A percentile compares a stretch with the other conserved stretches of the same genome.
These are phyloP conservation scores for Isurus oxyrinchus DNA, from an alignment of 2,113 vertebrate genomes.

Conservation along the genomic window DNA sequence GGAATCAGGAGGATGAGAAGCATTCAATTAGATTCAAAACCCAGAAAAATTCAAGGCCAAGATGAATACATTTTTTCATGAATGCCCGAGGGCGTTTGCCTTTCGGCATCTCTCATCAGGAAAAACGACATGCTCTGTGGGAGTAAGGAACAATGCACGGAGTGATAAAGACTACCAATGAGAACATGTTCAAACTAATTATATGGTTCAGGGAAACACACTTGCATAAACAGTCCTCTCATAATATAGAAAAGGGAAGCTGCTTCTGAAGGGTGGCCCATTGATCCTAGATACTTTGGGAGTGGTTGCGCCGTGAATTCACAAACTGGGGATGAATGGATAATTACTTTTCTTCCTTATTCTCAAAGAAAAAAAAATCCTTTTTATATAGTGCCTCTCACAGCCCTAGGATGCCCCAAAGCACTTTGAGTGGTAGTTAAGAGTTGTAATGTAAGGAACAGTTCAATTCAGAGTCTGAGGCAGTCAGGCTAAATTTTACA, in stretches of 20 bases:
- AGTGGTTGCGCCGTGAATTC: neutral
- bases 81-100: constrained; percentile 1
- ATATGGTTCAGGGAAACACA: neutral
- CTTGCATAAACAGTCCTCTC: neutral
- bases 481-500: neutral
- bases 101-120: neutral
- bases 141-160: neutral
- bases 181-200: constrained; percentile 18
- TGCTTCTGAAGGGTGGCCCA: neutral
- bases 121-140: neutral
- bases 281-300: neutral
- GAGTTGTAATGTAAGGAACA: neutral
- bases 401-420: neutral
- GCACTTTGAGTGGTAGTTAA: neutral
- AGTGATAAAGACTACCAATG: constrained; percentile 1
- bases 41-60: neutral
- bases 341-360: neutral
- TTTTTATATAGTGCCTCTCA: neutral
- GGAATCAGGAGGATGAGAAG: neutral
- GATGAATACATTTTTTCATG: neutral
- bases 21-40: constrained; percentile 2
- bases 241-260: neutral
- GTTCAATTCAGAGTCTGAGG: neutral
- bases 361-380: neutral
- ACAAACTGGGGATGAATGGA: neutral